Evolutionary conservation across 2,888 invertebrate species (phyloP).

Genomic region (Melanchra persicariae): DNA sequence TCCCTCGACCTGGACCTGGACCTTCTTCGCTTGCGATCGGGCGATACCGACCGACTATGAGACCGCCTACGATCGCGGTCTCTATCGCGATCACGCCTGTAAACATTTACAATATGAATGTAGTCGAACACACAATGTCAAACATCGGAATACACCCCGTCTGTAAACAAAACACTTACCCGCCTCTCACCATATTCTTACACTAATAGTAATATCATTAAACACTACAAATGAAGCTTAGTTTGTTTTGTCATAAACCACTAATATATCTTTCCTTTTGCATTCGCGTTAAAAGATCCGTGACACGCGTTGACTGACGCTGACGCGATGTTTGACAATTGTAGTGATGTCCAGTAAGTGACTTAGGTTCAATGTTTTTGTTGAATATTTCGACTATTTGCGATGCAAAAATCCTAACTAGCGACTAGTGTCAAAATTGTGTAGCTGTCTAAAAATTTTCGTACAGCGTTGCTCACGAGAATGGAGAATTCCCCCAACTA

Average conservation of each 20-base stretch:
- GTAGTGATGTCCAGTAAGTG: constrained; percentile 31
- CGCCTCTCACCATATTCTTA: constrained; percentile 82
- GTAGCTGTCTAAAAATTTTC: too few species aligned
- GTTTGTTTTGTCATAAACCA: constrained; percentile 37
- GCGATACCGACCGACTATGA: constrained; percentile 90
- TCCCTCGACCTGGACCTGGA: constrained; percentile 92
- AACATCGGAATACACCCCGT: background rate
- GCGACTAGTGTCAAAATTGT: too few species aligned
- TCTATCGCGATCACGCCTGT: constrained; percentile 85
- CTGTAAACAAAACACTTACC: constrained; percentile 75
- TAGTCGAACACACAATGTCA: constrained; percentile 2
- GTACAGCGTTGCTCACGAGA: too few species aligned
- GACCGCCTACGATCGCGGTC: constrained; percentile 90
- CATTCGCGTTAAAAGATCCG: constrained; percentile 43
- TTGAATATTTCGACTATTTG: too few species aligned
- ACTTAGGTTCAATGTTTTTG: too few species aligned
- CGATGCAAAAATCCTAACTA: too few species aligned
- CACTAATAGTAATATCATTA: constrained; percentile 39
- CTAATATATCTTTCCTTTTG: constrained; percentile 26
- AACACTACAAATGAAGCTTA: constrained; percentile 52
- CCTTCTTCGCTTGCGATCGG: constrained; percentile 90
- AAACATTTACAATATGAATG: constrained; percentile 51
- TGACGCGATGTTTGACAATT: constrained; percentile 52
- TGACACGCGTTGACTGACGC: constrained; percentile 62
- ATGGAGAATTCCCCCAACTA: too few species aligned